Evolutionary conservation across 2,113 vertebrate genomes (phyloP).

Genomic region (Limnothrissa miodon): DNA sequence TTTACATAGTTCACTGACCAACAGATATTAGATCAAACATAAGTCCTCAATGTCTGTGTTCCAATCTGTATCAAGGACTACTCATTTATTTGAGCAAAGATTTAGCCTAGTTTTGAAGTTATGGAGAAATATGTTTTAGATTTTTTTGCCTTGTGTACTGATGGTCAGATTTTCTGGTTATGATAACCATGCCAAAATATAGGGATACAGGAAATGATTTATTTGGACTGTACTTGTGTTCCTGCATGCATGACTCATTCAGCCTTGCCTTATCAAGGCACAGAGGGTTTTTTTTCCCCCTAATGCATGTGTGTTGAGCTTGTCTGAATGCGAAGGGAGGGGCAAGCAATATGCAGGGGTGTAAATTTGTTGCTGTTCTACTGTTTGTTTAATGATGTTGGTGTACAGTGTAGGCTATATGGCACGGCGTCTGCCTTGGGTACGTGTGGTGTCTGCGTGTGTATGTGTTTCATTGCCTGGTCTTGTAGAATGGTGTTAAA

Average conservation of each 20-base stretch:
- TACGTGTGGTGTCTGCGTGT: background rate
- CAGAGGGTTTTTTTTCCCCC: background rate
- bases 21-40: background rate
- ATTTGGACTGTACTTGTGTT: background rate
- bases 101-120: background rate
- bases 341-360: background rate
- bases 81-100: background rate
- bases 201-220: background rate
- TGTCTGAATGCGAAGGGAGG: background rate
- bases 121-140: background rate
- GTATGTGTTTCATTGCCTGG: background rate
- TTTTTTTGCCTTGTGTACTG: background rate
- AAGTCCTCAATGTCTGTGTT: background rate
- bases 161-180: no score
- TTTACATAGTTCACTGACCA: background rate
- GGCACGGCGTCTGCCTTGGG: background rate
- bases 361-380: background rate
- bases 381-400: background rate
- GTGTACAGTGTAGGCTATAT: background rate
- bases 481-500: slow-evolving; percentile 67
- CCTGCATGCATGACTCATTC: background rate
- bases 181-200: background rate
- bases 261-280: slow-evolving; percentile 11
- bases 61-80: background rate
- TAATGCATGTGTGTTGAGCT: background rate